phyloP scores from a whole-genome alignment of 1,140 invertebrate genomes.

The Parapsyche elsis region DNA sequence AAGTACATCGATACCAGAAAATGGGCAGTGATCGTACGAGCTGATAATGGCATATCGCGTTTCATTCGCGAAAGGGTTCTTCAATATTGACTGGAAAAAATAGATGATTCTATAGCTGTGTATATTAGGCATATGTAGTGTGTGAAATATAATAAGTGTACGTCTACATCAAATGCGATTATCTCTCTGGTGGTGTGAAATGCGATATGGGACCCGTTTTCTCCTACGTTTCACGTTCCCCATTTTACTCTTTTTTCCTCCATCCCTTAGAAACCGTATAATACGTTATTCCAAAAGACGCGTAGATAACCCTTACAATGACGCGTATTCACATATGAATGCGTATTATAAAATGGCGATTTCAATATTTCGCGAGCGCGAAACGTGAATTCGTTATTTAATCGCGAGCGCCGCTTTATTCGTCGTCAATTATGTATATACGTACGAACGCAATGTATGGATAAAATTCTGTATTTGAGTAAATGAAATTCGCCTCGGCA shows the following conservation, averaged over 20 bases:
- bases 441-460: too few species aligned
- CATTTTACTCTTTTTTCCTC: background rate
- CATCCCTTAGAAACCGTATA: background rate
- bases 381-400: too few species aligned
- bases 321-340: conserved; percentile 13
- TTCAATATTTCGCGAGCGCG: too few species aligned
- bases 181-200: conserved; percentile 21
- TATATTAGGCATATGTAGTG: background rate
- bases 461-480: too few species aligned
- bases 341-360: background rate
- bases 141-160: background rate
- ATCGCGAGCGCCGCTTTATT: too few species aligned
- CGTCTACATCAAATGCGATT: conserved; percentile 29
- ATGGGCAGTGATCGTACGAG: background rate
- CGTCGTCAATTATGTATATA: too few species aligned
- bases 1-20: background rate
- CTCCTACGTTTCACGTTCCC: background rate
- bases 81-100: too few species aligned
- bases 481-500: too few species aligned
- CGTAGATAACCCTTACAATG: conserved; percentile 1
- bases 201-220: conserved; percentile 17
- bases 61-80: background rate
- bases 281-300: background rate
- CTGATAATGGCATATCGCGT: background rate
- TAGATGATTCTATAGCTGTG: too few species aligned